These are phyloP conservation scores for Horisme vitalbata DNA, from an alignment of 2,888 invertebrate genomes.

Conservation along the genomic window DNA sequence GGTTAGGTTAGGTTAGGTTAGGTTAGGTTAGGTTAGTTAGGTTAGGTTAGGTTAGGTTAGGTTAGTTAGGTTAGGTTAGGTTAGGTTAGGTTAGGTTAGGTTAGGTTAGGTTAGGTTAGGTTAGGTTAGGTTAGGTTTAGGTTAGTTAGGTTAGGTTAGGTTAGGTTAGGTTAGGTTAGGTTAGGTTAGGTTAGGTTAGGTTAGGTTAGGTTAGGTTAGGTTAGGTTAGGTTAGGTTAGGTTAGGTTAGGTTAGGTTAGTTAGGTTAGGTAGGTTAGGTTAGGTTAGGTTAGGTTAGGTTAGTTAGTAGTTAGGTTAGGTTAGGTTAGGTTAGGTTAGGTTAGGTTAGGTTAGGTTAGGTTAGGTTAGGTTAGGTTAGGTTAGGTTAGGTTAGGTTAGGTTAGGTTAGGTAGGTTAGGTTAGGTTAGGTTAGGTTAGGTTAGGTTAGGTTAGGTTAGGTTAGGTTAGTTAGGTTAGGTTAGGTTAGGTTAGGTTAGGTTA, in stretches of 20 bases:
- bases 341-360: slow-evolving; percentile 33
- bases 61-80: slow-evolving; percentile 8
- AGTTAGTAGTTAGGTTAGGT: slow-evolving; percentile 32
- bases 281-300: slow-evolving; percentile 29
- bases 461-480: slow-evolving; percentile 27
- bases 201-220: slow-evolving; percentile 35
- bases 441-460: slow-evolving; percentile 28
- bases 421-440: slow-evolving; percentile 17
- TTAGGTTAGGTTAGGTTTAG: slow-evolving; percentile 30
- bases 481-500: slow-evolving; percentile 25
- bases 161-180: slow-evolving; percentile 31
- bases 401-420: too few species aligned
- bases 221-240: slow-evolving; percentile 29
- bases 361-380: slow-evolving; percentile 32
- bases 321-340: slow-evolving; percentile 34
- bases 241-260: slow-evolving; percentile 12
- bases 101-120: slow-evolving; percentile 36
- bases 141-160: slow-evolving; percentile 27
- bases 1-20: slow-evolving; percentile 33
- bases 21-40: slow-evolving; percentile 29
- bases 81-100: slow-evolving; percentile 33
- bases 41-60: slow-evolving; percentile 32
- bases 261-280: too few species aligned
- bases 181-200: slow-evolving; percentile 33
- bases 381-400: slow-evolving; percentile 31